Evolutionary conservation across 2,113 vertebrate genomes (phyloP), one percentile per base, ranked within the genome.

Genomic region (Megaleporinus macrocephalus): DNA sequence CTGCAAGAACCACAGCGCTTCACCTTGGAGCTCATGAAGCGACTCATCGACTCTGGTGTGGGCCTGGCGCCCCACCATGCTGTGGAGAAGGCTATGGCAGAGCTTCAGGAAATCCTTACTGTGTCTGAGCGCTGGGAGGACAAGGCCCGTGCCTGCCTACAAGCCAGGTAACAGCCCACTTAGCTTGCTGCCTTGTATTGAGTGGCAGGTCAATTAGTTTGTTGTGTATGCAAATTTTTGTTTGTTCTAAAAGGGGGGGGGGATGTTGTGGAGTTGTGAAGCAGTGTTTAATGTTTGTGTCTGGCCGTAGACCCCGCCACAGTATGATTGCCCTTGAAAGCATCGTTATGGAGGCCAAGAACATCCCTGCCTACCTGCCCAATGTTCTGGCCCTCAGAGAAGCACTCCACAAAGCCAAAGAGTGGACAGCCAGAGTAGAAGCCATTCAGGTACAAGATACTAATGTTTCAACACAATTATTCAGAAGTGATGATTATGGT

Each of bases 121-220:
- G 96, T 99, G 57, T 99, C 98, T 0, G 98, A 99, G 90, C 94
- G 97, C 84, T 98, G 97, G 98, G 98, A 99, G 86, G 98, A 99
- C 85, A 99, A 98, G 87, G 98, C 98, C 33, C 96, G 97, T 4
- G 93, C 95, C 82, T 99, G 96, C 87, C 92, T 99, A 24, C 97
- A 98, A 91, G 98, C 97, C 86, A 96, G 97, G 98, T 99, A 78
- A 94, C 90, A 41, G 18, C 20, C 3, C 14, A 15, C 18, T 24
- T 24, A 59, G 12, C 44, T 47, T 47, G 44, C 51, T 2, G 16
- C 51, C 51, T 53, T 53, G 16, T 53, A 18, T 6, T 53, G 15
- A 53, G 51, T 18, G 16, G 51, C 1, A 18, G 15, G 33, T 36
- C 33, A 36, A 6, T 36, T 3, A 36, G 6, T 36, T 49, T 1